Conservation (phyloP, 2,797 vertebrate species). For the Cetoscarus ocellatus region DNA sequence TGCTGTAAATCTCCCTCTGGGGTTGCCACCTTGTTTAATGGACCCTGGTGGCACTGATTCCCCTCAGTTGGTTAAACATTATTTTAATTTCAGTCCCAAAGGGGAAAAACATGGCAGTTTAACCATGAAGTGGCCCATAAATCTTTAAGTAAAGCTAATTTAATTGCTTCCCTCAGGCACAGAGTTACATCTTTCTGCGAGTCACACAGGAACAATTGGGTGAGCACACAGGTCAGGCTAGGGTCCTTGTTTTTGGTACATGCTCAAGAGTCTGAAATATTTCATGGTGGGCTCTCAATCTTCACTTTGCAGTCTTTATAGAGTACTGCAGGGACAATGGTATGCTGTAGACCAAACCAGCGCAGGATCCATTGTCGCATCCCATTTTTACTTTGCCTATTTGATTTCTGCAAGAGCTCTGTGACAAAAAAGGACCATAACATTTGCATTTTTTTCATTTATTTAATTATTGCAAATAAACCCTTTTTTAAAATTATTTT, state of each 20-base stretch:
- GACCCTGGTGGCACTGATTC: constrained; percentile 31
- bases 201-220: background rate
- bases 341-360: too few relatives aligned
- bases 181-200: constrained; percentile 31
- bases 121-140: constrained; percentile 70
- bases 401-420: too few relatives aligned
- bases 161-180: constrained; percentile 54
- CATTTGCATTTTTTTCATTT: too few relatives aligned
- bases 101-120: constrained; percentile 72
- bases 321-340: too few relatives aligned
- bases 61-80: constrained; percentile 63
- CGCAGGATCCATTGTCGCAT: too few relatives aligned
- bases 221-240: background rate
- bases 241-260: background rate
- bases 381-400: too few relatives aligned
- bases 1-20: constrained; percentile 51
- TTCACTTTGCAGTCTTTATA: too few relatives aligned
- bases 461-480: too few relatives aligned
- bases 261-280: background rate
- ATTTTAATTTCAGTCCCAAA: constrained; percentile 63
- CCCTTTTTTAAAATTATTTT: too few relatives aligned
- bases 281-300: background rate
- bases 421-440: too few relatives aligned
- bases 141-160: constrained; percentile 76
- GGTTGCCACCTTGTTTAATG: constrained; percentile 50